Base-by-base conservation (phyloP, 2,888 invertebrate species). In the Aphidius colemani region DNA sequence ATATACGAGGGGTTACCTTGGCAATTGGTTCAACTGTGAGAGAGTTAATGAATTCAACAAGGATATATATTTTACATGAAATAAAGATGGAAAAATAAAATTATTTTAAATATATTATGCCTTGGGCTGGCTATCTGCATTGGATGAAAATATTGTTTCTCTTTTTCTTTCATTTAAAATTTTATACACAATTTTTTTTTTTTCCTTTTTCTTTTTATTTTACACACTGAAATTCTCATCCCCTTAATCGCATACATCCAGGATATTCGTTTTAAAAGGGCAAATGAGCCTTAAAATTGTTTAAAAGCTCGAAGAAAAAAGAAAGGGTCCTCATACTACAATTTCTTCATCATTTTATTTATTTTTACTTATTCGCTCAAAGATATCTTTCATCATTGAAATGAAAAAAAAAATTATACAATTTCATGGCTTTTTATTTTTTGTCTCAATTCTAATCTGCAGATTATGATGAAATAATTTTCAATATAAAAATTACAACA, bases 241-340 rank as follows among this genome's bases (percentile, higher is more conserved):
- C 74, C 72, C 48, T 30, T 30, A 30, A 5, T 50, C 64, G 49
- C 43, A 59, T n/a, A 6, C 10, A 46, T 70, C 70, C 71, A 73
- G 80, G 80, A 80, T 79, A 78, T 81, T 80, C 81, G 78, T 80
- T 81, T 79, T 80, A 79, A 79, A 74, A 74, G 79, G 77, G 78
- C 81, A 82, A 82, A 82, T 82, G 81, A 82, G 81, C 80, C 82
- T 80, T 81, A 81, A 82, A 82, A 82, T 82, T 82, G 82, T 82
- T 82, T 82, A 82, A 82, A 77, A 79, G 78, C 67, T 77, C 74
- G 79, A 76, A 79, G 13, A 18, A 79, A 73, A 70, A 30, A n/a
- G n/a, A 30, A 30, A 76, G 77, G 76, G 69, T 70, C 64, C 69
- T 64, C 67, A 66, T 64, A 53, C 66, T 59, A 53, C 57, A 53